Base-by-base conservation (phyloP, 2,888 invertebrate species). In the Drosophila mettleri region DNA sequence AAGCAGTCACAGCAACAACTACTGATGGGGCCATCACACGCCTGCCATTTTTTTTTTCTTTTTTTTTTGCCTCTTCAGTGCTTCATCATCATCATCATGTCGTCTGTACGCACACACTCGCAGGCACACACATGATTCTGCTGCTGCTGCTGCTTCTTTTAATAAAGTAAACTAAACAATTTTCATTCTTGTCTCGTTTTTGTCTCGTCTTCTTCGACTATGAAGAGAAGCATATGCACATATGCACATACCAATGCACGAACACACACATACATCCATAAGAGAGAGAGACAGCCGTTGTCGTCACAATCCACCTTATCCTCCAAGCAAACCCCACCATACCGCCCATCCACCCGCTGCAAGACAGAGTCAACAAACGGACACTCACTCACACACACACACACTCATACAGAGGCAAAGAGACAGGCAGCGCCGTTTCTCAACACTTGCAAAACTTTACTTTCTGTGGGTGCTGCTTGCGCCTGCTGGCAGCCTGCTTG, bases 111-210 rank as follows among this genome's bases (percentile, higher is more conserved):
- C 29, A 29, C 31, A 52, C 34, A 64, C 27, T 59, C 34, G 57
- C 14, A 52, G 39, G 18, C 29, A 33, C 65, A 53, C 20, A 64
- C 24, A 43, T 51, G 29, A 46, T 64, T 31, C 63, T 69, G 46
- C 52, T 63, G 48, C 62, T 63, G 49, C 41, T 68, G 73, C 69
- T 63, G 63, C 66, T 78, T 66, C 84, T 83, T 89, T 87, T 89
- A 88, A 86, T 89, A 74, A 88, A 89, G 79, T 86, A 86, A 89
- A 83, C 89, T 86, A 82, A 88, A 86, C 85, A 88, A 83, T 80
- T 83, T 88, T 89, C 87, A 88, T 89, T 86, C 85, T 84, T 87
- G 89, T 88, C 86, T 79, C 81, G 80, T 83, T 80, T 85, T 83
- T 83, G 80, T 80, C 88, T 84, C 88, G 84, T 72, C 83, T 78